These are phyloP conservation scores for Caranx melampygus DNA, from an alignment of 2,113 vertebrate species.

Conservation along the genomic window DNA sequence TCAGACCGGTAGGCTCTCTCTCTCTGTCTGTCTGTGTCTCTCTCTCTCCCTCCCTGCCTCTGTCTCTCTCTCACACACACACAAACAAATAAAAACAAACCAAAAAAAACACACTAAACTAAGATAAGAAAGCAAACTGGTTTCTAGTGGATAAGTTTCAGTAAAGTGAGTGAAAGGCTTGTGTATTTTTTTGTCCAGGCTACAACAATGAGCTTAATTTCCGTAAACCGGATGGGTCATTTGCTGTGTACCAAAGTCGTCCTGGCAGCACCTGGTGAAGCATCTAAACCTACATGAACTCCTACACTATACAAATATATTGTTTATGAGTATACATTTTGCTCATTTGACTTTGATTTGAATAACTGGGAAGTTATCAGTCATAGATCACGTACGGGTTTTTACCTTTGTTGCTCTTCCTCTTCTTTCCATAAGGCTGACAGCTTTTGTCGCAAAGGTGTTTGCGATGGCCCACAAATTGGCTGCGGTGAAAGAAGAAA, in stretches of 20 bases:
- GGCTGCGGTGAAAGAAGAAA: constrained; percentile 58
- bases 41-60: no score
- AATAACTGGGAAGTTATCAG: not conserved
- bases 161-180: not conserved
- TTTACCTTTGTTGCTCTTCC: not conserved
- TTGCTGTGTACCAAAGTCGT: constrained; percentile 34
- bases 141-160: not conserved
- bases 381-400: not conserved
- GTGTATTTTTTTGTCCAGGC: constrained; percentile 41
- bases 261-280: constrained; percentile 54
- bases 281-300: not conserved
- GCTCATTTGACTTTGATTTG: not conserved
- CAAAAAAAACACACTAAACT: no score
- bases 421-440: constrained; percentile 84
- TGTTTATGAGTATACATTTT: not conserved
- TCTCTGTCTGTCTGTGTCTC: no score
- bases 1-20: constrained; percentile 58
- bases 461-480: constrained; percentile 85
- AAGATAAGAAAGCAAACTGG: no score
- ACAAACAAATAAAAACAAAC: no score
- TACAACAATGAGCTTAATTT: constrained; percentile 47
- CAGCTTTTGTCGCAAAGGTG: constrained; percentile 91
- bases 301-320: not conserved
- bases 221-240: constrained; percentile 69
- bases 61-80: no score